These are phyloP conservation scores for Acomys russatus DNA, from an alignment of 2,797 vertebrate species.

Conservation along the genomic window DNA sequence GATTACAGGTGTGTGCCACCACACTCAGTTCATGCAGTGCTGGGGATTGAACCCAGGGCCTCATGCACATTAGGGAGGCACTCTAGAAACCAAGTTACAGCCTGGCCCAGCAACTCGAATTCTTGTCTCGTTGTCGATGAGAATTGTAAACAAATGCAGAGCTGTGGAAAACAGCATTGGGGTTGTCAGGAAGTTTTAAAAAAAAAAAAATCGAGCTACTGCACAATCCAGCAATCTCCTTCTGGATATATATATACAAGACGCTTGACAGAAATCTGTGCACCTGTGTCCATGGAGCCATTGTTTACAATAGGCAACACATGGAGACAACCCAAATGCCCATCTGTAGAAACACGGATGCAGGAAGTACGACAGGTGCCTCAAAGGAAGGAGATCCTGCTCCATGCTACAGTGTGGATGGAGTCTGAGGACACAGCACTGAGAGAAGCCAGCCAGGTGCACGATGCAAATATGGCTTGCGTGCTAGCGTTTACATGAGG, in stretches of 20 bases:
- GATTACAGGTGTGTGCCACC: neutral
- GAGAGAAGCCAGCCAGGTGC: neutral
- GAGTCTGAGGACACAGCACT: neutral
- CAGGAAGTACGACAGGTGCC: neutral
- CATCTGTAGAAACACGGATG: neutral
- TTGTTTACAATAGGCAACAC: slow-evolving; percentile 13
- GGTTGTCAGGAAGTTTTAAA: neutral
- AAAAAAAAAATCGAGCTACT: slow-evolving; percentile 27
- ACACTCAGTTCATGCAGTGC: neutral
- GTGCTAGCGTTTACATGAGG: neutral
- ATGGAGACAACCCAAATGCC: neutral
- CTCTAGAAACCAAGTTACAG: neutral
- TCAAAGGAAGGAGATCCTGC: slow-evolving; percentile 38
- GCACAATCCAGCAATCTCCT: neutral
- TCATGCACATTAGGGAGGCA: neutral
- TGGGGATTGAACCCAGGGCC: neutral
- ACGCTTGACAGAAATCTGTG: neutral
- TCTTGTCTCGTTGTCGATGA: neutral
- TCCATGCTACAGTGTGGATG: neutral
- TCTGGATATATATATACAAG: neutral
- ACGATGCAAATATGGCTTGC: neutral
- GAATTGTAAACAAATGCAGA: neutral
- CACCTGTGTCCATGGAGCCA: neutral
- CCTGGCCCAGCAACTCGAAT: neutral
- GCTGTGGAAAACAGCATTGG: neutral